Percentiles rank a stretch among this genome's conserved stretches.
These are phyloP conservation scores for human (Homo sapiens) DNA, from an alignment of 2,113 vertebrate species.

Conservation along the genomic window GRCh38 chr2:181531001-181531500, in stretches of 20 bases:
- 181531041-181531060: no score
- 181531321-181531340: not conserved
- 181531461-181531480: conserved; percentile 45
- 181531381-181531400: not conserved
- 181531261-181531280: not conserved
- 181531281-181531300: not conserved
- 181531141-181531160: conserved; percentile 4
- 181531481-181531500: conserved; percentile 24
- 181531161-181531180: not conserved
- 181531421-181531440: not conserved
- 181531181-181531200: not conserved
- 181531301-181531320: not conserved
- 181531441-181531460: not conserved
- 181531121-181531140: no score
- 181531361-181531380: not conserved
- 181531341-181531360: not conserved
- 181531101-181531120: no score
- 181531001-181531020: no score
- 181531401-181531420: conserved; percentile 1
- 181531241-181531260: not conserved
- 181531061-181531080: no score
- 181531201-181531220: not conserved
- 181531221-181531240: not conserved
- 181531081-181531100: no score
- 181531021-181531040: no score